Evolutionary conservation across 2,113 vertebrate species (phyloP).

Genomic region (Oreochromis niloticus): DNA sequence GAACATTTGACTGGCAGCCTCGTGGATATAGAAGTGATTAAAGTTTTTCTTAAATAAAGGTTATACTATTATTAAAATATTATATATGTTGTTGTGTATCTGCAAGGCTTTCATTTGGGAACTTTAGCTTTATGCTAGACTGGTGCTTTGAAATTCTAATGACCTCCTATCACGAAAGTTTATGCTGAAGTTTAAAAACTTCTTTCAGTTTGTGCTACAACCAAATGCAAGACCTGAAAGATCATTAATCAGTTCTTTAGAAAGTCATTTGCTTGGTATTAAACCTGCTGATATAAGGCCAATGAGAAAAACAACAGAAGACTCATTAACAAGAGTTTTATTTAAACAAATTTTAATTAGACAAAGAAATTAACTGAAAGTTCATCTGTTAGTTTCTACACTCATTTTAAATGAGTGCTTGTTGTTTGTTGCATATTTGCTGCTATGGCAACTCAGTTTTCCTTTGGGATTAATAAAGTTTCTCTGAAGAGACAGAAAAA

Average conservation of each 20-base stretch:
- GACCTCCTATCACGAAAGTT: accelerated
- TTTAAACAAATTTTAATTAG: neutral
- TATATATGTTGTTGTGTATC: accelerated
- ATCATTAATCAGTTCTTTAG: neutral
- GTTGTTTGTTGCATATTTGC: neutral
- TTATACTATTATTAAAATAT: neutral
- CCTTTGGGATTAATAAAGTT: too few relatives aligned
- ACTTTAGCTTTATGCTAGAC: neutral
- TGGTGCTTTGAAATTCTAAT: neutral
- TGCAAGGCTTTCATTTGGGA: neutral
- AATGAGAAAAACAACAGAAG: neutral
- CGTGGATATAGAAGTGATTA: neutral
- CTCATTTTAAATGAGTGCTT: neutral
- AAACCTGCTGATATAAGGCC: accelerated
- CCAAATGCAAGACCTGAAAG: neutral
- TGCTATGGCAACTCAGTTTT: too few relatives aligned
- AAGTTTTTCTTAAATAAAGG: neutral
- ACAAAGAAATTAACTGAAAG: accelerated
- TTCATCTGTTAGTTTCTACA: neutral
- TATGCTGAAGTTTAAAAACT: neutral
- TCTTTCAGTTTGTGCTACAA: neutral
- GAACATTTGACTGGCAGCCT: accelerated
- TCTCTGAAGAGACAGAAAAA: too few relatives aligned
- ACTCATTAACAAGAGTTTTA: accelerated
- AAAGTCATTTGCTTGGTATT: accelerated